Percentiles rank a stretch among this genome's conserved stretches.
These are phyloP conservation scores for Hartigia nigra DNA, from an alignment of 2,888 invertebrate genomes.

Conservation along the genomic window DNA sequence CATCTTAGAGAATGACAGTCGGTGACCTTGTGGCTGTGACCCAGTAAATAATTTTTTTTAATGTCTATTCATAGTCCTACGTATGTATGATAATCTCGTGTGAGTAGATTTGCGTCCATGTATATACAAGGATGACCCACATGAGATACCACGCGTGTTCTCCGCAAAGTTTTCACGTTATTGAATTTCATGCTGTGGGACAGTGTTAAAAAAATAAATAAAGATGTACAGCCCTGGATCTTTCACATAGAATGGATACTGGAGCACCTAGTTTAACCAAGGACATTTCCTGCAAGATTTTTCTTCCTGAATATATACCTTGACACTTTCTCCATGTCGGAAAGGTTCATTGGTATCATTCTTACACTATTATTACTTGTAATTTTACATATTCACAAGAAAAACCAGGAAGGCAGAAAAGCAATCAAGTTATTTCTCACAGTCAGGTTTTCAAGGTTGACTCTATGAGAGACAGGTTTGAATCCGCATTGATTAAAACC, in stretches of 20 bases:
- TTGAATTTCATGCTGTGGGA: constrained; percentile 8
- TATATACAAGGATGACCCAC: not conserved
- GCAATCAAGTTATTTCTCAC: not conserved
- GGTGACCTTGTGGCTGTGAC: constrained; percentile 23
- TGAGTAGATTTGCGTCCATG: not conserved
- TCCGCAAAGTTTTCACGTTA: constrained; percentile 17
- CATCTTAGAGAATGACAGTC: constrained; percentile 4
- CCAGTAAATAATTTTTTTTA: constrained; percentile 14
- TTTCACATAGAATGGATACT: not conserved
- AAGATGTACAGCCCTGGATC: not conserved
- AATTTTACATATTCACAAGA: not conserved
- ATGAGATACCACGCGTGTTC: not conserved
- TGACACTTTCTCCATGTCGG: not conserved
- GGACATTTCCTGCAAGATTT: not conserved
- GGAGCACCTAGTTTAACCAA: not conserved
- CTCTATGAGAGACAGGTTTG: not conserved
- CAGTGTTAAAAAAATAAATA: not conserved
- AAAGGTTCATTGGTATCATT: too few species aligned
- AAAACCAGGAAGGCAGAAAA: not conserved
- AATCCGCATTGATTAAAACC: constrained; percentile 17
- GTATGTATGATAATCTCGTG: not conserved
- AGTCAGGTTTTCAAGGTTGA: not conserved
- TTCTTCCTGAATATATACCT: not conserved
- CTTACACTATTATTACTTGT: not conserved
- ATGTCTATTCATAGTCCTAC: not conserved